Base-by-base conservation (phyloP, 2,113 vertebrate genomes). In the Monopterus albus region DNA sequence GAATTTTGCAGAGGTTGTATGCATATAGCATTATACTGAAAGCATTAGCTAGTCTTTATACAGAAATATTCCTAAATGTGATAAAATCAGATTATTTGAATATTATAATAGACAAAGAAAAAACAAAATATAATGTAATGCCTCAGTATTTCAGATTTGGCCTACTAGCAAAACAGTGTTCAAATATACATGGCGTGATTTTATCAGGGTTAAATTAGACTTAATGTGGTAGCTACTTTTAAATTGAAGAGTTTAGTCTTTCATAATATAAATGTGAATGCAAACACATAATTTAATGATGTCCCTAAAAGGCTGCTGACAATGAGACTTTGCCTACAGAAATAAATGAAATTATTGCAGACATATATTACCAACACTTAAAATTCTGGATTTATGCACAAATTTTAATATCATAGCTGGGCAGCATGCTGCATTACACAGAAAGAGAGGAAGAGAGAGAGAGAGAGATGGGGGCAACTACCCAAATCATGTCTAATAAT, bases 401-500 rank as follows among this genome's bases (percentile, higher is more conserved):
- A n/a, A 60, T 56, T 81, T 66, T 35, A 82, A 78, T 83, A 72
- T 75, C 72, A 72, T 57, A 50, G 62, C 71, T 64, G 29, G 47
- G 60, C 40, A 20, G 40, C 56, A 31, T 60, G 52, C 72, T 52
- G 40, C 78, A 51, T 85, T 79, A 59, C 49, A 73, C 7, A 63
- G 53, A 73, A 28, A 31, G 56, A 26, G n/a, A 17, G 25, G 35
- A 31, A 6, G 29, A 31, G 33, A 36, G 15, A 23, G 31, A 28
- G 21, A 58, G 47, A 39, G 51, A 10, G 64, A 70, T 5, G 66
- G 68, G 51, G 81, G 81, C 78, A 84, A 79, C 49, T 39, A 69
- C 78, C 83, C 82, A 86, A 51, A 66, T 72, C 55, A 61, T 83
- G 61, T 87, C 66, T 82, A 78, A 90, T 87, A 87, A 75, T 59